A percentile compares a stretch with the other conserved stretches of the same genome.
Conservation (phyloP, 2,113 vertebrate species). For the Atractosteus spatula region DNA sequence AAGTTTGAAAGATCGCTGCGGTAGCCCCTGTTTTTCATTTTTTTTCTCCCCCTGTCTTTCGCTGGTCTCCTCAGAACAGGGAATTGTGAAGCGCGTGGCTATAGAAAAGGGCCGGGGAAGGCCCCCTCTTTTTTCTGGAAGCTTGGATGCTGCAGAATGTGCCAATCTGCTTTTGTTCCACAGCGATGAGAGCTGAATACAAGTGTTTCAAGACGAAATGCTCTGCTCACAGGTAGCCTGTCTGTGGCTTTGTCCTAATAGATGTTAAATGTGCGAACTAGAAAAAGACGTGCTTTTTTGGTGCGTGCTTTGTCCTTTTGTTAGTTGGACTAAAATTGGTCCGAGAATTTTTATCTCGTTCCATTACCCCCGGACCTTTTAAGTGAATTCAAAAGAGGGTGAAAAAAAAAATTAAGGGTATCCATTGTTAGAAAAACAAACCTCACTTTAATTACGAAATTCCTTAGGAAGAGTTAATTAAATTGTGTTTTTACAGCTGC, state of each 20-base stretch:
- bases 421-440: slow-evolving; percentile 22
- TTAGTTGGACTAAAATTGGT: slow-evolving; percentile 1
- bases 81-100: slow-evolving; percentile 57
- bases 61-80: slow-evolving; percentile 40
- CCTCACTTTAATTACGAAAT: slow-evolving; percentile 29
- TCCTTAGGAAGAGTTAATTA: slow-evolving; percentile 27
- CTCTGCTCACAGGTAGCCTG: slow-evolving; percentile 11
- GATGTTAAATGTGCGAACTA: slow-evolving; percentile 48
- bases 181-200: slow-evolving; percentile 49
- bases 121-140: slow-evolving; percentile 33
- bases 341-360: not conserved
- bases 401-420: slow-evolving; percentile 14
- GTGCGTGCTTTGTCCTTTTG: not conserved
- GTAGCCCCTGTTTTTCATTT: slow-evolving; percentile 36
- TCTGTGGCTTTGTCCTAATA: slow-evolving; percentile 40
- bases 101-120: slow-evolving; percentile 29
- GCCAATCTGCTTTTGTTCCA: slow-evolving; percentile 59
- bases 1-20: slow-evolving; percentile 56
- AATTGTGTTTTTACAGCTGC: slow-evolving; percentile 34
- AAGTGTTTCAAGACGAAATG: slow-evolving; percentile 46
- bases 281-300: not conserved
- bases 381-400: slow-evolving; percentile 14
- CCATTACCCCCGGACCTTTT: slow-evolving; percentile 14
- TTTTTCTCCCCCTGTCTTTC: slow-evolving; percentile 46
- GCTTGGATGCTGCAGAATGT: slow-evolving; percentile 50